A percentile compares a stretch with the other conserved stretches of the same genome.
Evolutionary conservation across 1,140 invertebrate genomes (phyloP).

Genomic region (Cotesia chilonis): DNA sequence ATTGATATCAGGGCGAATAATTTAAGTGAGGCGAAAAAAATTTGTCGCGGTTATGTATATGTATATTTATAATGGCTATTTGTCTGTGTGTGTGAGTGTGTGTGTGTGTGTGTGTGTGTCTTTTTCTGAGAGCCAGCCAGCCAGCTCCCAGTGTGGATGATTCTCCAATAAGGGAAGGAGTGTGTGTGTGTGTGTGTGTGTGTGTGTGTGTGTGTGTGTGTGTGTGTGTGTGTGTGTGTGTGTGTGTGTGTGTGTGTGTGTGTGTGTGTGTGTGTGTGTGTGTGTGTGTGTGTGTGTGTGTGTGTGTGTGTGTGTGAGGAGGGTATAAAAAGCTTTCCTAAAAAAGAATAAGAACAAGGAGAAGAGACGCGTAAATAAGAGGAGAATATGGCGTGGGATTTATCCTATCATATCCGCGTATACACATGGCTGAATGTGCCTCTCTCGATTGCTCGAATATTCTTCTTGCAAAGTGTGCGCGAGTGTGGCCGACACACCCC

Average conservation of each 20-base stretch:
- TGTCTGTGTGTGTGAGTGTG: no score
- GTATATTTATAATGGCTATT: no score
- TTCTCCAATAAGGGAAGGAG: no score
- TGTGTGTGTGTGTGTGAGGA: background rate
- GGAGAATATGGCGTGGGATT: constrained; percentile 31
- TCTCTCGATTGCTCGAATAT: constrained; percentile 29
- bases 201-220: no score
- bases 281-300: background rate
- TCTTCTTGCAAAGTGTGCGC: constrained; percentile 29
- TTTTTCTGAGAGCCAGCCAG: no score
- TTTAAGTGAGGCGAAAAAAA: constrained; percentile 23
- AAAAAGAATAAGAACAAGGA: no score
- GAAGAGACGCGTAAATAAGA: constrained; percentile 27
- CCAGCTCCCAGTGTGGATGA: no score
- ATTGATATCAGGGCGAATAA: constrained; percentile 26
- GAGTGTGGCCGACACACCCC: constrained; percentile 37
- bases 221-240: no score
- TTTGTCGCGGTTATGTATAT: constrained; percentile 19
- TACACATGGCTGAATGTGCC: constrained; percentile 22
- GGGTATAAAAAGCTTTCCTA: background rate
- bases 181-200: background rate
- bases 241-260: no score
- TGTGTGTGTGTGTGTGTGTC: no score
- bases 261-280: no score
- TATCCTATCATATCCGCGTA: constrained; percentile 32